phyloP scores from a whole-genome alignment of 2,113 vertebrate genomes.

The Patagioenas fasciata region DNA sequence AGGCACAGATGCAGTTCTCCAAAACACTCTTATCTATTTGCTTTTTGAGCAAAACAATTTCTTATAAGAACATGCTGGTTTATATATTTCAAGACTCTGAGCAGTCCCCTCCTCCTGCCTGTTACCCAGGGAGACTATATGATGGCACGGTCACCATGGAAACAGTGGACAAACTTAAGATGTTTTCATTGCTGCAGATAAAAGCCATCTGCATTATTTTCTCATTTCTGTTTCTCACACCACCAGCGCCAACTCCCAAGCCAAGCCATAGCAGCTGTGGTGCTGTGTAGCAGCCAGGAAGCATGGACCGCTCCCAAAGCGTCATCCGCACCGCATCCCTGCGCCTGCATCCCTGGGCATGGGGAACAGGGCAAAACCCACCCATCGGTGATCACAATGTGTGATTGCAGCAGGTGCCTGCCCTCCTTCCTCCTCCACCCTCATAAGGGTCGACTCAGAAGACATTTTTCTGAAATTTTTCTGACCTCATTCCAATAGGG shows the following conservation, averaged over 20 bases:
- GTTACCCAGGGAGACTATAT: slow-evolving; percentile 64
- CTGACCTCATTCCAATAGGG: neutral
- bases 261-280: slow-evolving; percentile 17
- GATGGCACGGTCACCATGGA: slow-evolving; percentile 63
- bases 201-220: slow-evolving; percentile 55
- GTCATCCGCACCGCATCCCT: accelerated
- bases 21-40: neutral
- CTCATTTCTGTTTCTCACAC: slow-evolving; percentile 23
- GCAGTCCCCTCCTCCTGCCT: slow-evolving; percentile 29
- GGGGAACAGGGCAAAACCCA: neutral
- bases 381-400: neutral
- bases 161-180: slow-evolving; percentile 66
- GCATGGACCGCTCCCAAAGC: neutral
- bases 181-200: slow-evolving; percentile 53
- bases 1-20: slow-evolving; percentile 34
- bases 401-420: neutral
- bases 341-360: no score
- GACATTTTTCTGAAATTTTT: neutral
- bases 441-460: neutral
- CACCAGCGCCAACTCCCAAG: neutral
- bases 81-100: slow-evolving; percentile 30
- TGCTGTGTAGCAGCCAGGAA: neutral
- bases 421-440: neutral
- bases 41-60: slow-evolving; percentile 16
- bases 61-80: slow-evolving; percentile 27